Evolutionary conservation across 2,797 vertebrate genomes (phyloP), one percentile per base, ranked within the genome.

Genomic region (Peromyscus nudipes): DNA sequence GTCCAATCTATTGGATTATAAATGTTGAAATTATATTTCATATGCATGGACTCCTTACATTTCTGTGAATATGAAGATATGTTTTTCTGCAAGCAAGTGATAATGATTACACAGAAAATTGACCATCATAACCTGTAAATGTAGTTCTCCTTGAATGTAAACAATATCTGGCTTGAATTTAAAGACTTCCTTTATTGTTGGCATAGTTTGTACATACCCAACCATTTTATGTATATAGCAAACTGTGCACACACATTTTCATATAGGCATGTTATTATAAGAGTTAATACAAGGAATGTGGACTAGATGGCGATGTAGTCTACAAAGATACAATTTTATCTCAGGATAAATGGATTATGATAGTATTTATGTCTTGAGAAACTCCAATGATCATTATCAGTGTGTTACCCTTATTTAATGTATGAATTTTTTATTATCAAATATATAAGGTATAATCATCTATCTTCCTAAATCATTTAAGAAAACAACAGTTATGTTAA

Each of bases 291-390:
- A 43, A 37, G 57, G 34, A 4, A 73, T 62, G 14, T 87, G 31
- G 73, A 92, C 97, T 97, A 96, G 92, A 75, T 97, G 91, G 89
- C 10, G 0, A 76, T 93, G 82, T 5, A 95, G 34, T 52, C 82
- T 80, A 62, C 19, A 84, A 89, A 81, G 67, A 91, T 21, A 1
- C 4, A 94, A 34, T 71, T 93, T 94, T 91, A 76, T 27, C 23
- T 71, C 43, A 71, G 23, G 7, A 29, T 77, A 46, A 76, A 71
- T 67, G 34, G 13, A 69, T 95, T 34, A 64, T 62, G 65, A 75
- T 52, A 1, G 12, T 46, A 60, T 90, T 57, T 37, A 96, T 16
- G 6, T 40, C 25, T 60, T 87, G 10, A 94, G 64, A 81, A 89
- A 84, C 0, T 82, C 19, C 21, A 82, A 43, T 2, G 40, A 64